phyloP scores from a whole-genome alignment of 2,113 vertebrate genomes.

The Etheostoma cragini region DNA sequence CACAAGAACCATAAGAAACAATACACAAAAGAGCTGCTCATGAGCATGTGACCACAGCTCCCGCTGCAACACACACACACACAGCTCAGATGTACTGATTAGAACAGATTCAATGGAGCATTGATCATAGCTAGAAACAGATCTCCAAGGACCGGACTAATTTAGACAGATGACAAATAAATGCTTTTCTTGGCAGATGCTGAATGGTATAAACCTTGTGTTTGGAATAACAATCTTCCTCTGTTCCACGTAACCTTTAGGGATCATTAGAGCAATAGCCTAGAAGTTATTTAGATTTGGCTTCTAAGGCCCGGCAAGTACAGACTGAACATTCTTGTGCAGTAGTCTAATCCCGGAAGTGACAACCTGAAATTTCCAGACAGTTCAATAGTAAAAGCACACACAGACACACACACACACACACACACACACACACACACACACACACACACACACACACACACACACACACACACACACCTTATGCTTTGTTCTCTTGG shows the following conservation, averaged over 20 bases:
- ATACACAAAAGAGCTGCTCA: conserved; percentile 71
- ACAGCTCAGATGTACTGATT: conserved; percentile 45
- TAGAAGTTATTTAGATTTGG: conserved; percentile 49
- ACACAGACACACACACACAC: neutral
- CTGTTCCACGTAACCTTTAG: conserved; percentile 18
- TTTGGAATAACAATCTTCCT: neutral
- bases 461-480: conserved; percentile 13
- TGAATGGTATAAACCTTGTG: conserved; percentile 11
- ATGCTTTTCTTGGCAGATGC: conserved; percentile 10
- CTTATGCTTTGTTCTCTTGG: neutral
- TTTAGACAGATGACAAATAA: conserved; percentile 17
- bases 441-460: neutral
- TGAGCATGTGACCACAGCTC: conserved; percentile 69
- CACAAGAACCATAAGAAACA: conserved; percentile 69
- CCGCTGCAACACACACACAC: conserved; percentile 35
- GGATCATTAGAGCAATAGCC: conserved; percentile 39
- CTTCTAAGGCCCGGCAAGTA: conserved; percentile 47
- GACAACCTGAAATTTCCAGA: conserved; percentile 34
- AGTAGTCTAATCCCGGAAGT: conserved; percentile 43
- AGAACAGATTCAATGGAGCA: conserved; percentile 31
- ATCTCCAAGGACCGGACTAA: conserved; percentile 5
- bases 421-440: too few species aligned
- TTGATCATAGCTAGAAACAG: conserved; percentile 23
- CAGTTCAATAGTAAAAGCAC: conserved; percentile 4
- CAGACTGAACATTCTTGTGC: conserved; percentile 70